A percentile compares a stretch with the other conserved stretches of the same genome.
These are phyloP conservation scores for Sipha maydis DNA, from an alignment of 2,888 invertebrate genomes.

Conservation along the genomic window DNA sequence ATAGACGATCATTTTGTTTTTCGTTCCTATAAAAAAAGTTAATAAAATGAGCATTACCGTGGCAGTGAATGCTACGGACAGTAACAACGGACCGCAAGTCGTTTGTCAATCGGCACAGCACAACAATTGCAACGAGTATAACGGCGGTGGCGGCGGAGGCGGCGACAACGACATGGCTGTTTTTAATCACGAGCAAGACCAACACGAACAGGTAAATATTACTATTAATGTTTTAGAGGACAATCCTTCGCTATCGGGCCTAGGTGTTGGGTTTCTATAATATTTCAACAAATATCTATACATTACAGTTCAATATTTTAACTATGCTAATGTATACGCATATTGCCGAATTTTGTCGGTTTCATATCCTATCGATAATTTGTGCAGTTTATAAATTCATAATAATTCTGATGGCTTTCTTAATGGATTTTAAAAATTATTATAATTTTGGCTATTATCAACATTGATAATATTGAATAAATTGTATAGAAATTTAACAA, in stretches of 20 bases:
- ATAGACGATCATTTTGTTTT: neutral
- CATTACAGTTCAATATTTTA: no score
- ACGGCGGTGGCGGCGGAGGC: slow-evolving; percentile 24
- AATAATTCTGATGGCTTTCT: neutral
- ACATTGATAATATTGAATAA: neutral
- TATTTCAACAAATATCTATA: no score
- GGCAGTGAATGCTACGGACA: slow-evolving; percentile 36
- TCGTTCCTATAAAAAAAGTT: neutral
- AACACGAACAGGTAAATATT: slow-evolving; percentile 23
- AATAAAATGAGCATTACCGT: slow-evolving; percentile 60
- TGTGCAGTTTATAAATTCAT: no score
- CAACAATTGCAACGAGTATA: slow-evolving; percentile 33
- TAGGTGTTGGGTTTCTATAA: no score
- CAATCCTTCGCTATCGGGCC: no score
- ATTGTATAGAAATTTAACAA: neutral
- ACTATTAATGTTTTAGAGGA: neutral
- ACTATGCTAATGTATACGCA: no score
- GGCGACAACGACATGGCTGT: slow-evolving; percentile 43
- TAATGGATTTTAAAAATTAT: neutral
- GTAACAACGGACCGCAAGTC: slow-evolving; percentile 17
- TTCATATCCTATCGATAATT: no score
- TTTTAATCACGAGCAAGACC: slow-evolving; percentile 17
- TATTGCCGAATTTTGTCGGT: no score
- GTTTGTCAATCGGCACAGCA: slow-evolving; percentile 30
- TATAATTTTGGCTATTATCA: neutral